Evolutionary conservation across 2,888 invertebrate genomes (phyloP), one percentile per base, ranked within the genome.

Genomic region (Nudaria mundana): DNA sequence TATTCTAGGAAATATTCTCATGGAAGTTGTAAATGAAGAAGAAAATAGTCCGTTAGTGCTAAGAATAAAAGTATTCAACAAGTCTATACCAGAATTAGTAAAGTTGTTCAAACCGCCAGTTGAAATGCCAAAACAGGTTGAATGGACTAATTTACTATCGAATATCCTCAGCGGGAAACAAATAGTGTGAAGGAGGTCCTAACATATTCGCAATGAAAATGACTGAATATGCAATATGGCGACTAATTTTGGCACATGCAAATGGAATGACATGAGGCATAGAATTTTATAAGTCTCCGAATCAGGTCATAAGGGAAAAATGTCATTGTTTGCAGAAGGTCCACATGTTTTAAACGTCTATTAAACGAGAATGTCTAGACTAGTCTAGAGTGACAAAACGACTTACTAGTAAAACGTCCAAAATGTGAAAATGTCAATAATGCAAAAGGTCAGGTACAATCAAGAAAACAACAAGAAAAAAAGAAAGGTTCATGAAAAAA

Each of bases 101-200:
- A 55, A 58, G n/a, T 66, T 66, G 31, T 86, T 80, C 37, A 76
- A 62, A 45, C 84, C 89, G 2, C 85, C 86, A 15, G 76, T 83
- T 12, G 69, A 75, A 55, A 64, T 69, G 7, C 73, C 73, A 1
- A 81, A 81, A 52, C 66, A 71, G 37, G 66, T 84, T 8, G 74
- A 80, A 60, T 86, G 85, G 83, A 72, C 70, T n/a, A 72, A 72
- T 55, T 52, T 86, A 10, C 36, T 87, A n/a, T 79, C 85, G 12
- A 88, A 83, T 56, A 65, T 88, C 23, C 65, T 86, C 13, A 71
- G 72, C 37, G 88, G 87, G 24, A 86, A 87, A 52, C 84, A 84
- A 66, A 80, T 86, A 36, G 63, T 80, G 40, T 84, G 52, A 61
- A 10, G 4, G 14, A 1, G 12, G n/a, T n/a, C 13, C 11, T 11